A percentile compares a stretch with the other conserved stretches of the same genome.
Evolutionary conservation across 2,113 vertebrate genomes (phyloP).

Genomic region (Phaetusa simplex): DNA sequence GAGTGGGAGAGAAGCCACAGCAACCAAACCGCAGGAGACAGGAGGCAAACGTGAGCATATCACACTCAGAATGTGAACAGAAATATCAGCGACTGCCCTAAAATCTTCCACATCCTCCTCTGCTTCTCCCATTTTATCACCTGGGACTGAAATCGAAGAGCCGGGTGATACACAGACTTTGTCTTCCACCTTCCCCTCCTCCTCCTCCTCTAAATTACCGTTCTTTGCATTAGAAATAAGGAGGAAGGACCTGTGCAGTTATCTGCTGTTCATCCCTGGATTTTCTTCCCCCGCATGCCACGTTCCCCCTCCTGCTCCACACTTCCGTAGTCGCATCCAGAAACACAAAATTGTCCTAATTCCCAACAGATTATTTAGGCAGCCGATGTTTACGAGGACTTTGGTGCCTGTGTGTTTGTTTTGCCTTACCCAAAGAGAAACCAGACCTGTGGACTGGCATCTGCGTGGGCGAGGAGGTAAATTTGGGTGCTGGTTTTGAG

Average conservation of each 20-base stretch:
- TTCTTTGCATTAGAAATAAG: not conserved
- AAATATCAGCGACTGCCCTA: not conserved
- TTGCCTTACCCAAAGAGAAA: not conserved
- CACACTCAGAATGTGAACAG: not conserved
- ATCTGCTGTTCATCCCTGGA: not conserved
- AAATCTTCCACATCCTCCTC: not conserved
- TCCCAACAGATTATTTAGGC: not conserved
- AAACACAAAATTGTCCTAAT: not conserved
- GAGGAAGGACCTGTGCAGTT: not conserved
- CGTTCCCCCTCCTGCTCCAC: not conserved
- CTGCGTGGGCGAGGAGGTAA: not conserved
- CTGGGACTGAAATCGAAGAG: not conserved
- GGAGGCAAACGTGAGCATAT: not conserved
- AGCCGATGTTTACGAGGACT: not conserved
- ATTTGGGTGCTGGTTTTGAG: not conserved
- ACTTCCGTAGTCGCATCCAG: not conserved
- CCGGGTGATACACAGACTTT: not conserved
- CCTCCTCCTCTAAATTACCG: not conserved
- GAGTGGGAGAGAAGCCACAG: not conserved
- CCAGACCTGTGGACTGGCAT: too few species aligned
- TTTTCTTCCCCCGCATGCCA: not conserved
- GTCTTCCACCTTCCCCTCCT: not conserved
- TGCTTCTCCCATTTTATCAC: not conserved
- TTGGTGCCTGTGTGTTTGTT: not conserved
- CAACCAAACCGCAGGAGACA: not conserved